Evolutionary conservation across 2,888 invertebrate genomes (phyloP), one percentile per base, ranked within the genome.

Genomic region (Nysson spinosus): DNA sequence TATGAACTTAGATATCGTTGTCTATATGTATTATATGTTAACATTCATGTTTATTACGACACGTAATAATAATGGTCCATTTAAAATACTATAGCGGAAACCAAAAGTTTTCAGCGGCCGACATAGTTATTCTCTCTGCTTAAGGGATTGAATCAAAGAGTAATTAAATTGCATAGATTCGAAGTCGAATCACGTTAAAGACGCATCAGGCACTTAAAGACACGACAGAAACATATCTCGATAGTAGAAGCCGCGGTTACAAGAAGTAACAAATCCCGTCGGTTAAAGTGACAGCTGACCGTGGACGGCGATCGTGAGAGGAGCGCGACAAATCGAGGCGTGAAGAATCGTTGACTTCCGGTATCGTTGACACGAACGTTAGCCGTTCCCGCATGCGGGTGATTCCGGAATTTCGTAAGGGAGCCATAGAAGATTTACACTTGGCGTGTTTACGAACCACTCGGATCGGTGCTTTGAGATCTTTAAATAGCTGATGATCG

Each of bases 321-420:
- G 20, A 39, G 47, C 40, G 58, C 50, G 52, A 63, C 63, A 43
- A 51, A 60, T 70, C 46, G 63, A 44, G 49, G 54, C 66, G 70
- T 73, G 71, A 73, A 69, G 63, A 78, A 79, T 75, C 74, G 65
- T 22, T 44, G 62, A 69, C 75, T 78, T 79, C 79, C 79, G 78
- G 72, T 49, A 24, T 26, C 47, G 44, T 43, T 65, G 66, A 67
- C 62, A 60, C 64, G 46, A 42, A 60, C 56, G 56, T 40, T 34
- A 37, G 28, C 47, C 39, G 34, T 34, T 46, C 30, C 57, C 52
- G 49, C 42, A 67, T 67, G 73, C 70, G 75, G 72, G 68, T 30
- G 60, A 60, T 71, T 65, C 43, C 57, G 40, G 54, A 46, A 68
- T 71, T 56, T 57, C 30, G 47, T 63, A 51, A 57, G 49, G 42